Base-by-base conservation (phyloP, 2,888 invertebrate species). In the Falcaria lacertinaria region DNA sequence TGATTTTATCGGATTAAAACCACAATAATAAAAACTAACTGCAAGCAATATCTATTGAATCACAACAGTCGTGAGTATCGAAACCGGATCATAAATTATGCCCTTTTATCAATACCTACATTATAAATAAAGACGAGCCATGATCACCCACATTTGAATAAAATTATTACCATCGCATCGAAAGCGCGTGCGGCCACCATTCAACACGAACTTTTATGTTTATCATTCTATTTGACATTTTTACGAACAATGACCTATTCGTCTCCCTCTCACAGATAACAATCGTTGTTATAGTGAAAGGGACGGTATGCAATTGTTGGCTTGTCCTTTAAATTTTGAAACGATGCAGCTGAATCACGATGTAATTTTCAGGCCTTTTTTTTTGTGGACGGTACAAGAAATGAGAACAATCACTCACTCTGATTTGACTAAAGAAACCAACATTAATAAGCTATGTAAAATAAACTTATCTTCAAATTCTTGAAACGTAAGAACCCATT, bases 171-270 rank as follows among this genome's bases (percentile, higher is more conserved):
- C 61, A 60, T 54, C 59, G 57, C 68, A 77, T 78, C 80, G 74
- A 61, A n/a, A 52, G 65, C 74, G 74, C 80, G 75, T 79, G 78
- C 80, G 70, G 67, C 60, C 65, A 61, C 69, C 69, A 84, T 86
- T 82, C 80, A 80, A 83, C 85, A 83, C 78, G 71, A 74, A 72
- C 74, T 80, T 83, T 87, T 83, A 76, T 84, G 86, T 86, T 85
- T 85, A 86, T 88, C 87, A 87, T 87, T 84, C 82, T 79, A 80
- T 83, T 87, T 86, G 84, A 85, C 86, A 86, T 85, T 85, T 82
- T 81, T 80, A 79, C 76, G 80, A 83, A 88, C 85, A 87, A 85
- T 84, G 72, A 74, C 51, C 50, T 61, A 45, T 54, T 54, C 59
- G 57, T 73, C 79, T 72, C 74, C 59, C 64, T 77, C 69, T 57